A percentile compares a stretch with the other conserved stretches of the same genome.
Conservation (phyloP, 2,888 invertebrate species). For the Gymnoscelis rufifasciata region DNA sequence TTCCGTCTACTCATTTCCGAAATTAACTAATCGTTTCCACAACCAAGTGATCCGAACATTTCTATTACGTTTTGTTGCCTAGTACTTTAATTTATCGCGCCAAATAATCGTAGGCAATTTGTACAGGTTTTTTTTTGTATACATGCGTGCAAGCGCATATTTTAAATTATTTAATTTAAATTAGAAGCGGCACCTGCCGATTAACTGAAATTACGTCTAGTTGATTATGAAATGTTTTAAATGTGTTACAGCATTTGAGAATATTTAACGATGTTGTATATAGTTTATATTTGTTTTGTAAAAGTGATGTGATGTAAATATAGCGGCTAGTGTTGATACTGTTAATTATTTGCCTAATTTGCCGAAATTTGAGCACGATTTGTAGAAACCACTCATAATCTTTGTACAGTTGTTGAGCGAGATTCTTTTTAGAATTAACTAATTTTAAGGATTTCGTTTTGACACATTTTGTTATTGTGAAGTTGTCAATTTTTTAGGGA, state of each 20-base stretch:
- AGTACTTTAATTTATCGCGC: conserved; percentile 49
- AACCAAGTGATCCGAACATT: conserved; percentile 43
- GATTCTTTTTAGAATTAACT: conserved; percentile 74
- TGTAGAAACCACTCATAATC: conserved; percentile 76
- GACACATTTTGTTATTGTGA: conserved; percentile 80
- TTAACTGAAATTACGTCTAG: conserved; percentile 68
- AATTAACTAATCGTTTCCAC: conserved; percentile 24
- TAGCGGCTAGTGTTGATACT: conserved; percentile 49
- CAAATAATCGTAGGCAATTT: conserved; percentile 50
- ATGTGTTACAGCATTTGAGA: conserved; percentile 79
- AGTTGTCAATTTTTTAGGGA: conserved; percentile 86
- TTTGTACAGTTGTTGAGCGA: conserved; percentile 77
- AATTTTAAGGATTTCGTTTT: conserved; percentile 70
- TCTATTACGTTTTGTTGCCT: conserved; percentile 62
- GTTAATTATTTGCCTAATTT: conserved; percentile 66
- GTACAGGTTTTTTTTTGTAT: conserved; percentile 45
- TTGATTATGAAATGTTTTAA: conserved; percentile 77
- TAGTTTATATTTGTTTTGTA: conserved; percentile 78
- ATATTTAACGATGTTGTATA: conserved; percentile 79
- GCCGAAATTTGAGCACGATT: conserved; percentile 64
- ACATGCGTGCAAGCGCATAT: conserved; percentile 32
- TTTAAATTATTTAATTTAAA: conserved; percentile 58
- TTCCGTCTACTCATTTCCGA: conserved; percentile 40
- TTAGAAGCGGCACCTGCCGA: conserved; percentile 45
- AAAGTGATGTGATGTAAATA: conserved; percentile 70